Evolutionary conservation across 2,797 vertebrate species (phyloP).

Genomic region (Gadopsis marmoratus): DNA sequence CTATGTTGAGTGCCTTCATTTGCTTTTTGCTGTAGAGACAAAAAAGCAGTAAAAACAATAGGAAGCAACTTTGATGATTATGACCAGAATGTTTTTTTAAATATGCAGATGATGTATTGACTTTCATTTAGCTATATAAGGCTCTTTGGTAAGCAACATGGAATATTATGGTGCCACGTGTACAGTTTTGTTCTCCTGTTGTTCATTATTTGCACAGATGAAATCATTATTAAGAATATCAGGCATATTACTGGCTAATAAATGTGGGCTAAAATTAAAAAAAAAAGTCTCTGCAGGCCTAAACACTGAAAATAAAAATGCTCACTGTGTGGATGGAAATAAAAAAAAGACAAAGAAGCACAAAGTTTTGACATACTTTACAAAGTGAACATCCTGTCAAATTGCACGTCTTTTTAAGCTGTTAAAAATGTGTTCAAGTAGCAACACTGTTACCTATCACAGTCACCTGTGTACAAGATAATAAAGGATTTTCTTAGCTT

Average conservation of each 20-base stretch:
- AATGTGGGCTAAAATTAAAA: not conserved
- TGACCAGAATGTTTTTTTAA: not conserved
- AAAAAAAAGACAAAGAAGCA: not conserved
- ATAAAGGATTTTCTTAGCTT: slow-evolving; percentile 8
- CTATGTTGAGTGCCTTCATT: slow-evolving; percentile 12
- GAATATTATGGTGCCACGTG: not conserved
- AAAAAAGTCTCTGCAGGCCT: not conserved
- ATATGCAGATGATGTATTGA: not conserved
- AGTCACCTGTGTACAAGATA: not conserved
- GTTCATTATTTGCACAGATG: not conserved
- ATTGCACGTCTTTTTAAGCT: not conserved
- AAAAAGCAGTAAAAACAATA: not conserved
- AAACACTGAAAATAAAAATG: not conserved
- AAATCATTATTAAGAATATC: not conserved
- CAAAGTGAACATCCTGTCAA: slow-evolving; percentile 1
- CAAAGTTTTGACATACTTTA: not conserved
- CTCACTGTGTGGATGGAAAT: not conserved
- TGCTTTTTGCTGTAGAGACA: not conserved
- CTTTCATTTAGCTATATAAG: not conserved
- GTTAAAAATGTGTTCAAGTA: not conserved
- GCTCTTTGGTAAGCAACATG: not conserved
- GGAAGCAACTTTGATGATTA: not conserved
- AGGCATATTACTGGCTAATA: not conserved
- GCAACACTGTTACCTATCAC: not conserved
- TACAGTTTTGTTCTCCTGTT: not conserved